Percentiles rank a stretch among this genome's conserved stretches.
phyloP scores from a whole-genome alignment of 30 jellyfish, hydroid and myxozoan genomes.

The Pseudorhiza aurosa region DNA sequence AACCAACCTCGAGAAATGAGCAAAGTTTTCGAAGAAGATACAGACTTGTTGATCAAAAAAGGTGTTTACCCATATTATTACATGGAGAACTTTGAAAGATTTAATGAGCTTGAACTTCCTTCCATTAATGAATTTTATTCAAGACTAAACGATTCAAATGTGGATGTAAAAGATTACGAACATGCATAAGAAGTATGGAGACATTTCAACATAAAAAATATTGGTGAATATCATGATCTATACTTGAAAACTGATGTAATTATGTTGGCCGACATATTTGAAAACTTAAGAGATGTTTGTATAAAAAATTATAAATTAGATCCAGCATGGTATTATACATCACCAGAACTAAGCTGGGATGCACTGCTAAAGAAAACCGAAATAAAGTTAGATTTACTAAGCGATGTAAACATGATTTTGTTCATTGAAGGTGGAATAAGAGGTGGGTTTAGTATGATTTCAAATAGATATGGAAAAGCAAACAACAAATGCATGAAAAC shows the following conservation, averaged over 20 bases:
- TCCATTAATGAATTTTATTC: too few relatives aligned
- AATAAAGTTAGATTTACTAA: slow-evolving; percentile 20
- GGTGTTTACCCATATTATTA: too few relatives aligned
- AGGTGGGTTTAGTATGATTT: slow-evolving; percentile 42
- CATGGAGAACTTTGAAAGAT: too few relatives aligned
- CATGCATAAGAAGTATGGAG: too few relatives aligned
- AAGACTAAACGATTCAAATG: too few relatives aligned
- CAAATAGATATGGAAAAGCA: slow-evolving; percentile 62
- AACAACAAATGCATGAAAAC: slow-evolving; percentile 7
- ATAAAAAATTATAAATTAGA: slow-evolving; percentile 33
- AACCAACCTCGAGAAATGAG: too few relatives aligned
- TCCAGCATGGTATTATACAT: slow-evolving; percentile 47
- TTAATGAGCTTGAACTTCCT: too few relatives aligned
- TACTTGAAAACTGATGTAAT: slow-evolving; percentile 46
- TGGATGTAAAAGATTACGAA: too few relatives aligned
- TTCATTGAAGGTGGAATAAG: slow-evolving; percentile 56
- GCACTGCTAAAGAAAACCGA: slow-evolving; percentile 43
- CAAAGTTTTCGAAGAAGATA: too few relatives aligned
- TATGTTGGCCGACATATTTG: slow-evolving; percentile 52
- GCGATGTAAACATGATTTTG: slow-evolving; percentile 21
- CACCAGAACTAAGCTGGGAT: slow-evolving; percentile 75
- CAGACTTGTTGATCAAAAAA: too few relatives aligned
- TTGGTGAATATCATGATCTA: slow-evolving; percentile 52
- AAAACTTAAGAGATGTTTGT: slow-evolving; percentile 37
- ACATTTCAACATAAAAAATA: neutral